Conservation (phyloP, 2,797 vertebrate genomes). For the Synaphobranchus kaupii region DNA sequence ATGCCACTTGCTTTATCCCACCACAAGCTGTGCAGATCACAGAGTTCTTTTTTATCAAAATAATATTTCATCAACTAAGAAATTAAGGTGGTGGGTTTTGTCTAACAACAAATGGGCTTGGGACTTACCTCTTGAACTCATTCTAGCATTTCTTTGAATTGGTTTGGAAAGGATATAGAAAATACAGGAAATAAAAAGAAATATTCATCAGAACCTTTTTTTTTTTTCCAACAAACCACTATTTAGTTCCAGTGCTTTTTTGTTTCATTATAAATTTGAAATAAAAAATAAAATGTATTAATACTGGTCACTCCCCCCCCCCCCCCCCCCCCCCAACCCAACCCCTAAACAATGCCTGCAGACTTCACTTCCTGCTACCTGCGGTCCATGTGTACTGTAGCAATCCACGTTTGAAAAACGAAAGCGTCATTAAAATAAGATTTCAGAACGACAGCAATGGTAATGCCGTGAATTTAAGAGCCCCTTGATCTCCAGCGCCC, state of each 20-base stretch:
- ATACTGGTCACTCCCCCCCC: constrained; percentile 52
- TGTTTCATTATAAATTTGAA: constrained; percentile 60
- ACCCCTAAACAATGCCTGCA: constrained; percentile 41
- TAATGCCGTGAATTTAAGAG: constrained; percentile 42
- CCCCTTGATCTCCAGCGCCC: constrained; percentile 46
- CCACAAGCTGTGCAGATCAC: constrained; percentile 16
- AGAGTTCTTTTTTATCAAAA: constrained; percentile 47
- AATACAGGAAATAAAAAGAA: constrained; percentile 33
- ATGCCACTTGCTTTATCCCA: too few species aligned
- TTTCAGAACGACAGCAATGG: constrained; percentile 46
- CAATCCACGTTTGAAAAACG: constrained; percentile 54
- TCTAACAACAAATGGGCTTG: constrained; percentile 56
- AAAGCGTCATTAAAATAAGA: constrained; percentile 52
- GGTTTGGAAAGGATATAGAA: constrained; percentile 33
- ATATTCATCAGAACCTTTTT: constrained; percentile 47
- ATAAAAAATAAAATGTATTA: constrained; percentile 51
- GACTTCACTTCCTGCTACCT: constrained; percentile 55
- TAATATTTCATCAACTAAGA: constrained; percentile 65
- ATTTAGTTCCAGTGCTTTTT: constrained; percentile 76
- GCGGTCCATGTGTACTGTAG: constrained; percentile 39
- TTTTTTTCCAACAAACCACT: constrained; percentile 59
- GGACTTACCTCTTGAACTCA: constrained; percentile 37
- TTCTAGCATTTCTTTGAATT: constrained; percentile 16
- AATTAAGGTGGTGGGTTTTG: constrained; percentile 56
- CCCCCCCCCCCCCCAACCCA: constrained; percentile 35